phyloP scores from a whole-genome alignment of 2,888 invertebrate genomes.

The Tethea ocularis region DNA sequence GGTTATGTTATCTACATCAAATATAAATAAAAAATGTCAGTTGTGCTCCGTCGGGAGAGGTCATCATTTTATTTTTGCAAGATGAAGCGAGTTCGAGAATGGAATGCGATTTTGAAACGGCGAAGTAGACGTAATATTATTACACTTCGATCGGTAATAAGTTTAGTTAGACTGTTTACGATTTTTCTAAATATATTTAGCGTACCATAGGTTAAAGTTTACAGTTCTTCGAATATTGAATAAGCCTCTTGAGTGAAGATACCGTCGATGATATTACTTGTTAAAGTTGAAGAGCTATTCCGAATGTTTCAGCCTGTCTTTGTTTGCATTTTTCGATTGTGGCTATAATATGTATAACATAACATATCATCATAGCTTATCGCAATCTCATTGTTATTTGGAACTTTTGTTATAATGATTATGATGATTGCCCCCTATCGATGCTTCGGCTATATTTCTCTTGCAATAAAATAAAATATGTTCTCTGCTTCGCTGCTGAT shows the following conservation, averaged over 20 bases:
- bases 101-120: constrained; percentile 35
- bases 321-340: constrained; percentile 26
- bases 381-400: constrained; percentile 14
- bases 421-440: constrained; percentile 22
- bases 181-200: constrained; percentile 69
- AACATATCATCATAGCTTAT: constrained; percentile 40
- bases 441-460: constrained; percentile 36
- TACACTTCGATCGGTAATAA: constrained; percentile 62
- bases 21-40: background rate
- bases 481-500: constrained; percentile 44
- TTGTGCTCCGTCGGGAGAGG: constrained; percentile 26
- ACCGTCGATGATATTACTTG: constrained; percentile 37
- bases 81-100: constrained; percentile 43
- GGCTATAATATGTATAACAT: constrained; percentile 39
- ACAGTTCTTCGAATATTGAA: constrained; percentile 55
- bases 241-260: constrained; percentile 51
- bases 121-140: constrained; percentile 55
- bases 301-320: constrained; percentile 43
- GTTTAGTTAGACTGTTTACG: constrained; percentile 67
- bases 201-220: constrained; percentile 68
- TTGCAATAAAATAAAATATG: constrained; percentile 47
- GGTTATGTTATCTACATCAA: background rate
- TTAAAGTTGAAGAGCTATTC: constrained; percentile 38
- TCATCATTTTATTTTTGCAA: constrained; percentile 50
- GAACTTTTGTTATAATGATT: background rate